These are phyloP conservation scores for Eptesicus fuscus DNA, from an alignment of 2,113 vertebrate genomes.

Conservation along the genomic window DNA sequence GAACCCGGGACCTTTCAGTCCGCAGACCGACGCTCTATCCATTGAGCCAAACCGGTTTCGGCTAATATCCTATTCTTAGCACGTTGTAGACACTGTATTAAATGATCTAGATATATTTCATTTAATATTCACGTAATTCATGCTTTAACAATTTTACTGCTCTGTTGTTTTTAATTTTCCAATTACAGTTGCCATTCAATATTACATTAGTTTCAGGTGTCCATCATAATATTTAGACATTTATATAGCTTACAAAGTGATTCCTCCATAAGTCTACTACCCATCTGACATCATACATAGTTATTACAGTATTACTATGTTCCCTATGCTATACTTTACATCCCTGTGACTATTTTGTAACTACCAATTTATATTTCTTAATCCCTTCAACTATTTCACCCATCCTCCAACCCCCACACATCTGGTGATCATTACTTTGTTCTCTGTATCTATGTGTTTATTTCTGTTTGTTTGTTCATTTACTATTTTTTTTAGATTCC, in stretches of 20 bases:
- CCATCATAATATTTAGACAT: background rate
- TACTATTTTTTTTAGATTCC: background rate
- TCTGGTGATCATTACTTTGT: background rate
- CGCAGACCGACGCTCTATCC: too few relatives aligned
- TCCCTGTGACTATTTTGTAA: background rate
- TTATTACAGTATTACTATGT: background rate
- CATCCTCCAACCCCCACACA: background rate
- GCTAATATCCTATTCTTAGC: background rate
- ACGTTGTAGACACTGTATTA: background rate
- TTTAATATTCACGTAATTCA: rapidly evolving
- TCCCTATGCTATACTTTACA: background rate
- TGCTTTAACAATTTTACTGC: background rate
- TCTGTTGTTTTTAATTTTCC: background rate
- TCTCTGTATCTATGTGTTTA: background rate
- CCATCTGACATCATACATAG: background rate
- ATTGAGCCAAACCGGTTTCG: too few relatives aligned
- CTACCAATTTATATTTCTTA: background rate
- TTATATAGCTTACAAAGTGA: background rate
- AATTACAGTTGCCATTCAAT: background rate
- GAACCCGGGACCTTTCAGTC: too few relatives aligned
- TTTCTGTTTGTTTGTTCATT: background rate
- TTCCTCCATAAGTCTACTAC: background rate
- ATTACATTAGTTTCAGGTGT: background rate
- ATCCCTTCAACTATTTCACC: background rate
- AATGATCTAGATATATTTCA: background rate